Percentiles rank a stretch among this genome's conserved stretches.
Conservation (phyloP, 2,888 invertebrate genomes). For the Mimumesa dahlbomi region DNA sequence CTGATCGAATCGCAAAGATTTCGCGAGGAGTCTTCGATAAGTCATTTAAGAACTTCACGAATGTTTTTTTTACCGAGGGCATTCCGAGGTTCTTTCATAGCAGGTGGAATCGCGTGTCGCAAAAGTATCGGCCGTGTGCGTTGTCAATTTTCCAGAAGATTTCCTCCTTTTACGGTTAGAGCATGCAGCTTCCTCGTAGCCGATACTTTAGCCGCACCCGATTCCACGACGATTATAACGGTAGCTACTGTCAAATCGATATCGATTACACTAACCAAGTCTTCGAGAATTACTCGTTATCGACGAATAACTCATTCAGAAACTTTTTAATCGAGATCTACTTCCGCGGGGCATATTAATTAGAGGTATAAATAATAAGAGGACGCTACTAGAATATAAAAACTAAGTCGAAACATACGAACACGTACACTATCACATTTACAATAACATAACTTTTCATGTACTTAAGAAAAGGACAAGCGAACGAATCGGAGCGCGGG, state of each 20-base stretch:
- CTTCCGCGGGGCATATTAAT: slow-evolving; percentile 73
- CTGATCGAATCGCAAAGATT: no score
- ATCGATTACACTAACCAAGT: neutral
- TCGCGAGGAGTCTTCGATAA: no score
- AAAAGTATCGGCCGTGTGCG: no score
- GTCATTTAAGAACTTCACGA: no score
- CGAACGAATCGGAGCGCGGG: slow-evolving; percentile 23
- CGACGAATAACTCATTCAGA: slow-evolving; percentile 7
- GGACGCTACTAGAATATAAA: slow-evolving; percentile 56
- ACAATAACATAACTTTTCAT: slow-evolving; percentile 33
- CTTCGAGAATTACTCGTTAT: slow-evolving; percentile 13
- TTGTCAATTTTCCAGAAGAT: no score
- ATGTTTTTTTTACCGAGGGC: no score
- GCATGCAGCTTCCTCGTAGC: no score
- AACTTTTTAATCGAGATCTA: slow-evolving; percentile 53
- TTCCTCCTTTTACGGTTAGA: no score
- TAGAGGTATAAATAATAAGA: slow-evolving; percentile 64
- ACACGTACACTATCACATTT: slow-evolving; percentile 38
- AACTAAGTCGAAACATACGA: slow-evolving; percentile 40
- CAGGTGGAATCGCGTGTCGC: no score
- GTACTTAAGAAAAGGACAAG: slow-evolving; percentile 46
- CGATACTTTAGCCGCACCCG: neutral
- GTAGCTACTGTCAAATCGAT: neutral
- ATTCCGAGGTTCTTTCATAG: no score
- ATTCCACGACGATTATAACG: neutral